Evolutionary conservation across 2,797 vertebrate genomes (phyloP).

Genomic region (Channallabes apus): DNA sequence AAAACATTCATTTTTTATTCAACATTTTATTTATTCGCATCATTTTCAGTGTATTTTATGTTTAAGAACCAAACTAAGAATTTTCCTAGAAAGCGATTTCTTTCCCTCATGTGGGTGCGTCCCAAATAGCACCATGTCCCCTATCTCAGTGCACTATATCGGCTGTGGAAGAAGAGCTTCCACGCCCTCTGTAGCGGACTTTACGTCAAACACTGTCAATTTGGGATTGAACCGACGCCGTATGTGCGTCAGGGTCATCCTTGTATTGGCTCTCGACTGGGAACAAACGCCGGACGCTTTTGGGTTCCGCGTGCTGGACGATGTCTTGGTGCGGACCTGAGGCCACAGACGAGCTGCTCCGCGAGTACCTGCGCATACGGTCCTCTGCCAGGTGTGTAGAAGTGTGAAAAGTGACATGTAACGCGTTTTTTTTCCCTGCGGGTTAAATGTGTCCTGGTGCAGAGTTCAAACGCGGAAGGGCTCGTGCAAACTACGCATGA

Average conservation of each 20-base stretch:
- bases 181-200: background rate
- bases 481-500: background rate
- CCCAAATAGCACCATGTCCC: background rate
- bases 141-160: background rate
- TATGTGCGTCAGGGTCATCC: background rate
- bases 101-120: too few relatives aligned
- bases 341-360: constrained; percentile 76
- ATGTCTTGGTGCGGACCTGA: constrained; percentile 73
- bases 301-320: constrained; percentile 60
- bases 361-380: constrained; percentile 77
- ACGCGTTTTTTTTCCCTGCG: too few relatives aligned
- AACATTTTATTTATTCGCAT: too few relatives aligned
- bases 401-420: background rate
- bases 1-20: too few relatives aligned
- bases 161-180: too few relatives aligned
- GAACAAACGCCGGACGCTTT: background rate
- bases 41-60: too few relatives aligned
- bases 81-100: background rate
- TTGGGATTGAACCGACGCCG: background rate
- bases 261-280: constrained; percentile 9
- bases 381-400: constrained; percentile 73
- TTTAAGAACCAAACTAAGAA: background rate
- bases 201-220: background rate
- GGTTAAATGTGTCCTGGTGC: background rate
- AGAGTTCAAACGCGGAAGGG: background rate